Evolutionary conservation across 2,797 vertebrate genomes (phyloP), one percentile per base, ranked within the genome.

Genomic region (Sebastolobus alascanus): DNA sequence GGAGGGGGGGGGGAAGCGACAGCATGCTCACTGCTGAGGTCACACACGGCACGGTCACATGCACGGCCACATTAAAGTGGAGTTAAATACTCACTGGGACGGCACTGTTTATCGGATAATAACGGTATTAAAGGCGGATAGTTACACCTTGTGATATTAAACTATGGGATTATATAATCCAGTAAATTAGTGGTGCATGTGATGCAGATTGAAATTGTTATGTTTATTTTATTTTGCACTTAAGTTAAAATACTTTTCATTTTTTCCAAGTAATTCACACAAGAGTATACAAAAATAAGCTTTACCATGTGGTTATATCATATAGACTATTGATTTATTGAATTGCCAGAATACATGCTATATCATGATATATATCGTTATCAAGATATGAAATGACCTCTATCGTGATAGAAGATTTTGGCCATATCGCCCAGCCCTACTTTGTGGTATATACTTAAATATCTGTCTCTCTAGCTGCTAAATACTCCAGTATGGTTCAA

Each of bases 11-110:
- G 38, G 46, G 67, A 58, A 78, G 82, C 31, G 20, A 67, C n/a
- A 78, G 85, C 78, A 27, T 7, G 13, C 64, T 61, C 68, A n/a
- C 79, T 70, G 81, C 83, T 60, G 83, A 89, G 84, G 90, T 89
- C 87, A 84, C 59, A 76, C 79, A 50, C 16, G 1, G 71, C 40
- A 58, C 18, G 3, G 71, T 79, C 84, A 88, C 77, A 83, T 25
- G 73, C 33, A 80, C 33, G 50, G 63, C 11, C 66, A 80, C 73
- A 81, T 84, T 81, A 78, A 64, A 77, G 58, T 33, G 59, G 54
- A 85, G 75, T 72, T 87, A 76, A 79, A 83, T 80, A 73, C 68
- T 73, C 29, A 64, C 20, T 8, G n/a, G 73, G 71, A 60, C 29
- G 75, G 43, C 59, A 25, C 29, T 35, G 70, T 89, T 84, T 78